Conservation (phyloP, 2,113 vertebrate genomes). For the Lanius ludovicianus region DNA sequence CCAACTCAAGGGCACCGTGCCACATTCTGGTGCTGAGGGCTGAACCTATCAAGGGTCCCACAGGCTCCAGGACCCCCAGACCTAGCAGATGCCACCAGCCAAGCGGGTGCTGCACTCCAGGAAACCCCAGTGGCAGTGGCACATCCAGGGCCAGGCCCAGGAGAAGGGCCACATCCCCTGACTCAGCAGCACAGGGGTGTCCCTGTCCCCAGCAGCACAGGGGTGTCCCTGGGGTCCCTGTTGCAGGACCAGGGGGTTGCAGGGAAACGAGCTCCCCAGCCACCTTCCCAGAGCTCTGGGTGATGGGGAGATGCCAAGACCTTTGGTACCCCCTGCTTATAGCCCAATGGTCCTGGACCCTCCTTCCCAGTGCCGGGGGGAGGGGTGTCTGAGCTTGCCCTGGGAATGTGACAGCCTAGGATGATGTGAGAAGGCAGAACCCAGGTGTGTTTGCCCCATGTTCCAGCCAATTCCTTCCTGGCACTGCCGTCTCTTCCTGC, state of each 20-base stretch:
- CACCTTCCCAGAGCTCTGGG: background rate
- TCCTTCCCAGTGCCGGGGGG: background rate
- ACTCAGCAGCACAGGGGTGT: fast-evolving
- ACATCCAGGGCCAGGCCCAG: background rate
- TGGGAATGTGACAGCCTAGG: background rate
- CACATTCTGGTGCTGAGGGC: background rate
- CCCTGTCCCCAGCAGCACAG: fast-evolving
- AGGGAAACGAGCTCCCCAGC: background rate
- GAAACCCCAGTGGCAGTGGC: background rate
- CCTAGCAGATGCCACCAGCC: background rate
- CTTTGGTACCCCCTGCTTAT: background rate
- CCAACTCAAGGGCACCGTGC: background rate
- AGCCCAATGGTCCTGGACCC: background rate
- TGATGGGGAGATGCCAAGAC: background rate
- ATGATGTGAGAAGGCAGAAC: background rate
- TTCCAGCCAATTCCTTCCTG: background rate
- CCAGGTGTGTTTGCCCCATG: background rate
- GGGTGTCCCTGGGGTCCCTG: background rate
- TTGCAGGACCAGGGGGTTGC: background rate
- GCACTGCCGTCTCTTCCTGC: background rate
- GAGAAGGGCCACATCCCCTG: background rate
- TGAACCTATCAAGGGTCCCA: background rate
- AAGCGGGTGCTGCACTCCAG: background rate
- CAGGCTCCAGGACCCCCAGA: background rate
- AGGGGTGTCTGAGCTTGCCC: background rate